These are phyloP conservation scores for Poeciliopsis occidentalis DNA, from an alignment of 2,113 vertebrate genomes.

Conservation along the genomic window DNA sequence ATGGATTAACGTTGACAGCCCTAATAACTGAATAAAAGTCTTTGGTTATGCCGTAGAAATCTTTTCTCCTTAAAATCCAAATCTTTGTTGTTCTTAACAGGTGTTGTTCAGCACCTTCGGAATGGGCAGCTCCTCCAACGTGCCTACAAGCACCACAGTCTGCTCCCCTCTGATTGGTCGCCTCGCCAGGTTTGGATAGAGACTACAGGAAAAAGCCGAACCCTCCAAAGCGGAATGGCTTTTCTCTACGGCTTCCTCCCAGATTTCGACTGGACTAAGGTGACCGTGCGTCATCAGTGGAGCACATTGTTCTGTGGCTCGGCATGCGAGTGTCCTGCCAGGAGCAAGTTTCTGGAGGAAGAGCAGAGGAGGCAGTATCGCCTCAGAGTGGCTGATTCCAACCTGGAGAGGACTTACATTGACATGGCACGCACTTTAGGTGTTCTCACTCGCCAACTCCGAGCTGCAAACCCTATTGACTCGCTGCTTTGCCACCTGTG, in stretches of 20 bases:
- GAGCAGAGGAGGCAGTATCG: conserved; percentile 93
- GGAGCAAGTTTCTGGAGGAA: conserved; percentile 90
- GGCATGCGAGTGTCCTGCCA: conserved; percentile 89
- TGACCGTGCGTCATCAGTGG: conserved; percentile 89
- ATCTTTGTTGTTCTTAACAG: conserved; percentile 64
- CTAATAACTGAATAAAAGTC: neutral
- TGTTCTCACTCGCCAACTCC: conserved; percentile 86
- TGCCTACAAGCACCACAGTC: conserved; percentile 86
- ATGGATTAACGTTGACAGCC: no score
- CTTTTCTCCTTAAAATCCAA: neutral
- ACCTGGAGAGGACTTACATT: conserved; percentile 87
- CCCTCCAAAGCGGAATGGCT: conserved; percentile 91
- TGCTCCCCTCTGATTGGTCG: conserved; percentile 85
- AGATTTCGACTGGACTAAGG: conserved; percentile 89
- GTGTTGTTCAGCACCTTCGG: conserved; percentile 91
- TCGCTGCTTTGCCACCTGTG: conserved; percentile 94
- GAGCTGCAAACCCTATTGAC: conserved; percentile 94
- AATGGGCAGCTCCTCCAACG: conserved; percentile 89
- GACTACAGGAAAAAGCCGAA: conserved; percentile 93
- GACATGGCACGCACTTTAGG: conserved; percentile 90
- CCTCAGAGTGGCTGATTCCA: conserved; percentile 81
- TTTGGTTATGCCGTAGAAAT: neutral
- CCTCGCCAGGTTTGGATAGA: conserved; percentile 90
- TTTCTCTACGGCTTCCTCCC: conserved; percentile 91
- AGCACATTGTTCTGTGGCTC: conserved; percentile 92